A percentile compares a stretch with the other conserved stretches of the same genome.
These are phyloP conservation scores for Euwallacea fornicatus DNA, from an alignment of 1,140 invertebrate genomes.

Conservation along the genomic window DNA sequence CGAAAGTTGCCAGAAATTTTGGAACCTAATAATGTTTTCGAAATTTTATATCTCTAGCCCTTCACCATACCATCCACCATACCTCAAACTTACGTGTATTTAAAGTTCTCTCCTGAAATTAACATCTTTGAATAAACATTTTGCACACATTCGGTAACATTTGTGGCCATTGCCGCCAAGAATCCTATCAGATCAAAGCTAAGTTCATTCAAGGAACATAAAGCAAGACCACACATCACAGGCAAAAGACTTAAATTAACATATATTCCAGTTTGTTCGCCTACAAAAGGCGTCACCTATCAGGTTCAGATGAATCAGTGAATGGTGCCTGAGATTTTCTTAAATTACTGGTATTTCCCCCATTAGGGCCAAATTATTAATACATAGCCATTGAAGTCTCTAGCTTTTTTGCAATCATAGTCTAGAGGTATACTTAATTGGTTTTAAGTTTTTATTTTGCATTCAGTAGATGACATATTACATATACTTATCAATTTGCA, in stretches of 20 bases:
- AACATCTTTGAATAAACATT: slow-evolving; percentile 86
- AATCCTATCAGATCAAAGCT: slow-evolving; percentile 80
- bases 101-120: slow-evolving; percentile 77
- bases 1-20: no score
- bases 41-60: not conserved
- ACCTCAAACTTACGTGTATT: slow-evolving; percentile 70
- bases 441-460: no score
- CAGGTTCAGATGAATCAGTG: not conserved
- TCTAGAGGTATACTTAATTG: no score
- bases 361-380: no score
- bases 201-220: slow-evolving; percentile 82
- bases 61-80: not conserved
- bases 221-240: slow-evolving; percentile 80
- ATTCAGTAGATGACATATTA: no score
- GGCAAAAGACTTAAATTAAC: slow-evolving; percentile 80
- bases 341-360: no score
- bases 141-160: slow-evolving; percentile 83
- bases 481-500: no score
- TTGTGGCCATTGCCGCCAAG: slow-evolving; percentile 76
- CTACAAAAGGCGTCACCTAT: slow-evolving; percentile 51
- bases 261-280: slow-evolving; percentile 73
- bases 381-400: not conserved
- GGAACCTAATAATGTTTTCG: not conserved
- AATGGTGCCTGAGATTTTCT: no score
- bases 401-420: not conserved